Conservation (phyloP, 2,888 invertebrate species). For the Frankliniella fusca region DNA sequence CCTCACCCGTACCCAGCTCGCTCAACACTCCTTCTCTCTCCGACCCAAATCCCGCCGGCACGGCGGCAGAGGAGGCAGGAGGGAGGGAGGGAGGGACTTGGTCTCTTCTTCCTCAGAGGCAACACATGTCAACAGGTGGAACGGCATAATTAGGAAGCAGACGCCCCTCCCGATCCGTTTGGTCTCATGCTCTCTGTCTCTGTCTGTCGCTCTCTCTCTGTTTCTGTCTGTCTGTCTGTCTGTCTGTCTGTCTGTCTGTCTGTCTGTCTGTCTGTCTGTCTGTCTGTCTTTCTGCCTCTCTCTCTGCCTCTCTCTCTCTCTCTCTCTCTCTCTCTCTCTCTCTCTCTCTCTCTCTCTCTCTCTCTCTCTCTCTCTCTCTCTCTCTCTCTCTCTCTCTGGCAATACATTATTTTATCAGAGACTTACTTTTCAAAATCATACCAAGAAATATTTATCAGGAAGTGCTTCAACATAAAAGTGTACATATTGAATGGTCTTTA, state of each 20-base stretch:
- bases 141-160: conserved; percentile 9
- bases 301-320: neutral
- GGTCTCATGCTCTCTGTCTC: neutral
- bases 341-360: neutral
- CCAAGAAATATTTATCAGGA: too few relatives aligned
- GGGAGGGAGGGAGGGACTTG: neutral
- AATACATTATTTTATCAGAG: too few relatives aligned
- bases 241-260: too few relatives aligned
- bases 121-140: conserved; percentile 23
- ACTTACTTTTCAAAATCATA: too few relatives aligned
- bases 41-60: neutral
- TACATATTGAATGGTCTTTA: too few relatives aligned
- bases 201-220: too few relatives aligned
- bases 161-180: neutral
- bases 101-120: neutral
- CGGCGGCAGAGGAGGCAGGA: too few relatives aligned
- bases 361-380: neutral
- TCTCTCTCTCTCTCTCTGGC: too few relatives aligned
- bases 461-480: too few relatives aligned
- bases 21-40: neutral
- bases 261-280: too few relatives aligned
- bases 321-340: neutral
- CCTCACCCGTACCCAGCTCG: neutral
- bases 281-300: neutral
- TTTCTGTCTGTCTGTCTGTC: too few relatives aligned